Evolutionary conservation across 2,113 vertebrate genomes (phyloP).

Genomic region (Solea solea): DNA sequence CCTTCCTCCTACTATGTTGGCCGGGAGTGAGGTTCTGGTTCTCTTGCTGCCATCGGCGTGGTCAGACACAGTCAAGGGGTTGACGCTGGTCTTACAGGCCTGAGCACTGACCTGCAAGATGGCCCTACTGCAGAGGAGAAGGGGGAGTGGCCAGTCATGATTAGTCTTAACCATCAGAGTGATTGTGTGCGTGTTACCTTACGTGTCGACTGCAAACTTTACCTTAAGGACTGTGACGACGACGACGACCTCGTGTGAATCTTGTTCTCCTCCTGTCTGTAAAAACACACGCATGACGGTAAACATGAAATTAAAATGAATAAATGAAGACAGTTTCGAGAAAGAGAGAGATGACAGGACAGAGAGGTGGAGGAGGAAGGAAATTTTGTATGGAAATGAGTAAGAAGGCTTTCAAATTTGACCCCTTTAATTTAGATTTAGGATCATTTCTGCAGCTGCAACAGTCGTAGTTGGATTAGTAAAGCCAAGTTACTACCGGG

Average conservation of each 20-base stretch:
- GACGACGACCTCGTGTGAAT: conserved; percentile 81
- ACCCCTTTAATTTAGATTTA: not conserved
- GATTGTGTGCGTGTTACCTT: too few species aligned
- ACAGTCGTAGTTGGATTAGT: conserved; percentile 52
- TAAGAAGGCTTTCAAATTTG: conserved; percentile 3
- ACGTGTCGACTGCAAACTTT: not conserved
- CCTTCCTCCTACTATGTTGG: conserved; percentile 66
- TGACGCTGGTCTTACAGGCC: conserved; percentile 84
- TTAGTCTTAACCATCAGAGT: not conserved
- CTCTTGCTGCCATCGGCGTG: conserved; percentile 88
- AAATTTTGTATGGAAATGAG: conserved; percentile 36
- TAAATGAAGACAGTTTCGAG: not conserved
- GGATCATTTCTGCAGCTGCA: conserved; percentile 35
- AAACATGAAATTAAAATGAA: conserved; percentile 11
- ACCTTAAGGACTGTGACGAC: conserved; percentile 78
- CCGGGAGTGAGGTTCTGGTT: conserved; percentile 81
- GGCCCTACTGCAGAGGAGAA: conserved; percentile 78
- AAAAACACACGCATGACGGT: conserved; percentile 46
- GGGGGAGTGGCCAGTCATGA: not conserved
- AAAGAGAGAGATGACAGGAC: conserved; percentile 2
- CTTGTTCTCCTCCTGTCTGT: conserved; percentile 83
- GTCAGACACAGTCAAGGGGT: conserved; percentile 84
- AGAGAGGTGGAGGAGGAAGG: conserved; percentile 22
- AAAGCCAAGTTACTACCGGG: conserved; percentile 44
- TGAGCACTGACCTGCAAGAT: conserved; percentile 90